Evolutionary conservation across 2,888 invertebrate species (phyloP).

Genomic region (Gryllus longicercus): DNA sequence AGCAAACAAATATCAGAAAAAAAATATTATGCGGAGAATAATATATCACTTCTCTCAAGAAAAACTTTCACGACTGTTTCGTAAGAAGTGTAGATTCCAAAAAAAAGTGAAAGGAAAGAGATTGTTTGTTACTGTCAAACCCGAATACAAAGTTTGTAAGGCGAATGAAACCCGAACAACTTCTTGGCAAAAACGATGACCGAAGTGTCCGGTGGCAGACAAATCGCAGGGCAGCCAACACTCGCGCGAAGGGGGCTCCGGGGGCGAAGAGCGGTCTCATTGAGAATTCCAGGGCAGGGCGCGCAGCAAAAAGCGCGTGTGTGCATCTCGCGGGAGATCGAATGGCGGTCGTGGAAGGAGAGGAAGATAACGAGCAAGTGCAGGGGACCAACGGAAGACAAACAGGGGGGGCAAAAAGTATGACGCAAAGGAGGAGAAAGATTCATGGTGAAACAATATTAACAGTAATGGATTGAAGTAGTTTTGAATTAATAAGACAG

Average conservation of each 20-base stretch:
- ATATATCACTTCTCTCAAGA: too few relatives aligned
- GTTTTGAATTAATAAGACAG: too few relatives aligned
- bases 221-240: neutral
- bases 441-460: too few relatives aligned
- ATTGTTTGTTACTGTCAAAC: slow-evolving; percentile 1
- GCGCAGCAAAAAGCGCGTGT: neutral
- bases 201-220: neutral
- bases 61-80: too few relatives aligned
- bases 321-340: neutral
- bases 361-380: too few relatives aligned
- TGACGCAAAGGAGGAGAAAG: too few relatives aligned
- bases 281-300: neutral
- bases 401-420: too few relatives aligned
- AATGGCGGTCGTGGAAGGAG: neutral
- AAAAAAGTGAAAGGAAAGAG: neutral
- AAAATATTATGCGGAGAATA: too few relatives aligned
- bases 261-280: neutral
- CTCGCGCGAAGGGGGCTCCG: neutral
- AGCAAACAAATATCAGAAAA: too few relatives aligned
- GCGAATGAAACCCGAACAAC: slow-evolving; percentile 5
- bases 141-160: neutral
- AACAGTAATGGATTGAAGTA: too few relatives aligned
- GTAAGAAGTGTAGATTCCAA: too few relatives aligned
- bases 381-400: too few relatives aligned
- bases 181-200: neutral